Percentiles rank a stretch among this genome's conserved stretches.
These are phyloP conservation scores for Thermophis baileyi DNA, from an alignment of 2,113 vertebrate genomes.

Conservation along the genomic window DNA sequence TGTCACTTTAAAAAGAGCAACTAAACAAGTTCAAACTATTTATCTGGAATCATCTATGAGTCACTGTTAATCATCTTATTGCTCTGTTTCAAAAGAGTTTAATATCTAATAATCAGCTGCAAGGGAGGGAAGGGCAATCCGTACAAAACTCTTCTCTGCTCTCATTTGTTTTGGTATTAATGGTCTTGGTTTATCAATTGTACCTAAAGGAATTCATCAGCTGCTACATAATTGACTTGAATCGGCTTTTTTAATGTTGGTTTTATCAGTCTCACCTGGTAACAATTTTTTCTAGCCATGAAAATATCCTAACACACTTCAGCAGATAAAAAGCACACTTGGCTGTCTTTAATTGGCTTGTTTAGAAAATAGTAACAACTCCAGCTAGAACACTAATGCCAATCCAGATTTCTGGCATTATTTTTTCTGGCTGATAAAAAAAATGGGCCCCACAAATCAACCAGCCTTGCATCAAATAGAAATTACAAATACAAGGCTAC, in stretches of 20 bases:
- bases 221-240: neutral
- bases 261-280: neutral
- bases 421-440: neutral
- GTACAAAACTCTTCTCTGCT: neutral
- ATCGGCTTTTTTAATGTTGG: neutral
- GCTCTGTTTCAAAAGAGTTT: conserved; percentile 12
- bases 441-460: neutral
- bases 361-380: conserved; percentile 2
- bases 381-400: neutral
- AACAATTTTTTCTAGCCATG: neutral
- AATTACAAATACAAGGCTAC: neutral
- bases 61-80: conserved; percentile 13
- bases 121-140: neutral
- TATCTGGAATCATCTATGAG: conserved; percentile 6
- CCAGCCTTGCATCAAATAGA: neutral
- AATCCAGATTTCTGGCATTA: neutral
- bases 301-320: neutral
- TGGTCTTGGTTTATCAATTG: neutral
- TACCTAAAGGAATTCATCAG: neutral
- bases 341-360: neutral
- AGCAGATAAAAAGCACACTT: neutral
- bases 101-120: conserved; percentile 14
- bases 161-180: neutral
- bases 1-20: neutral
- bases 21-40: neutral